Percentiles rank a stretch among this genome's conserved stretches.
Evolutionary conservation across 2,797 vertebrate species (phyloP).

Genomic region (Dermochelys coriacea): DNA sequence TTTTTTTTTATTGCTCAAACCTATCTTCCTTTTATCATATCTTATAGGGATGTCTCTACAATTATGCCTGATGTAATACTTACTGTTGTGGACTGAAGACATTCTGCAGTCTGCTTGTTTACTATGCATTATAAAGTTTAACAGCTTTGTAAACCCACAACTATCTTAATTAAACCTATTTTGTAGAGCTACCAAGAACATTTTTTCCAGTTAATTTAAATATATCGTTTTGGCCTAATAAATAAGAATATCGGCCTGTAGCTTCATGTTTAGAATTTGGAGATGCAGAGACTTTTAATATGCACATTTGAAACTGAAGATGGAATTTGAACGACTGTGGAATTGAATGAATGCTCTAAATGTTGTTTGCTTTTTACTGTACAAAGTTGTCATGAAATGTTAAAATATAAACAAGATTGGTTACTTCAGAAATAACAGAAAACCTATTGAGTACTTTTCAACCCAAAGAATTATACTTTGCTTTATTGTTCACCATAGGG

Average conservation of each 20-base stretch:
- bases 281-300: slow-evolving; percentile 17
- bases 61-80: background rate
- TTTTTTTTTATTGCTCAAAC: background rate
- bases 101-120: background rate
- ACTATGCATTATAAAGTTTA: background rate
- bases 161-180: background rate
- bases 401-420: slow-evolving; percentile 61
- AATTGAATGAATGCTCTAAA: slow-evolving; percentile 47
- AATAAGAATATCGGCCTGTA: background rate
- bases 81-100: background rate
- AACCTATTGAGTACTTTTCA: slow-evolving; percentile 42
- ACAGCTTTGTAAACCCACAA: background rate
- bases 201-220: background rate
- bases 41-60: background rate
- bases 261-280: slow-evolving; percentile 10
- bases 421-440: slow-evolving; percentile 56
- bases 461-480: background rate
- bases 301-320: slow-evolving; percentile 36
- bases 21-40: background rate
- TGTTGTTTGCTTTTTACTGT: slow-evolving; percentile 43
- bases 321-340: slow-evolving; percentile 39
- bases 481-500: background rate
- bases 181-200: background rate
- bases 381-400: slow-evolving; percentile 44
- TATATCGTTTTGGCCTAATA: background rate